Conservation (phyloP, 2,797 vertebrate genomes). For the Bradypus variegatus region DNA sequence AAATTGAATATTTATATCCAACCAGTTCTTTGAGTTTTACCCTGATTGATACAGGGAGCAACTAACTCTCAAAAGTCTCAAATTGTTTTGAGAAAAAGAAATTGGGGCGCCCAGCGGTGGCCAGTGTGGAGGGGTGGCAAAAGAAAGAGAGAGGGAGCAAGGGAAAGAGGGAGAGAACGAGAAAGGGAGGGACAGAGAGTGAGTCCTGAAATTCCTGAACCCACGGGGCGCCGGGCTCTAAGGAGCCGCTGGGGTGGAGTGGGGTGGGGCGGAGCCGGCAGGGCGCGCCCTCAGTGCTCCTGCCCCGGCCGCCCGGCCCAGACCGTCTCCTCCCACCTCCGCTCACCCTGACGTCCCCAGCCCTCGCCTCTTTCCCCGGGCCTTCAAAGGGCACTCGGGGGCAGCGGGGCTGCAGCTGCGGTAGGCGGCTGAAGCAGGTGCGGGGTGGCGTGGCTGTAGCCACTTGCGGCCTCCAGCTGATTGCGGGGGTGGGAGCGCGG, state of each 20-base stretch:
- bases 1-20: background rate
- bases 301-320: constrained; percentile 18
- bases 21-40: background rate
- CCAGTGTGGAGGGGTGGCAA: no score
- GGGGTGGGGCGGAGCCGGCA: background rate
- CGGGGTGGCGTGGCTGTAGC: background rate
- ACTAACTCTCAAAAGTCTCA: background rate
- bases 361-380: background rate
- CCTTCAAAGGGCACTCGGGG: background rate
- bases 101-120: background rate
- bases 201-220: rapidly evolving
- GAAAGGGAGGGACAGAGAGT: no score
- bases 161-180: no score
- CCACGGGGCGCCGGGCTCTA: rapidly evolving
- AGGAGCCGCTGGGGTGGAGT: background rate
- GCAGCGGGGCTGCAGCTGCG: background rate
- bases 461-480: background rate
- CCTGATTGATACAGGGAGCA: background rate
- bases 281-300: background rate
- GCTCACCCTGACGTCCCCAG: background rate
- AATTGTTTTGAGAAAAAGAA: background rate
- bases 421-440: background rate
- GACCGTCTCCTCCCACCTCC: background rate
- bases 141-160: no score
- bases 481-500: background rate